These are phyloP conservation scores for Squalus acanthias DNA, from an alignment of 2,797 vertebrate species.

Conservation along the genomic window DNA sequence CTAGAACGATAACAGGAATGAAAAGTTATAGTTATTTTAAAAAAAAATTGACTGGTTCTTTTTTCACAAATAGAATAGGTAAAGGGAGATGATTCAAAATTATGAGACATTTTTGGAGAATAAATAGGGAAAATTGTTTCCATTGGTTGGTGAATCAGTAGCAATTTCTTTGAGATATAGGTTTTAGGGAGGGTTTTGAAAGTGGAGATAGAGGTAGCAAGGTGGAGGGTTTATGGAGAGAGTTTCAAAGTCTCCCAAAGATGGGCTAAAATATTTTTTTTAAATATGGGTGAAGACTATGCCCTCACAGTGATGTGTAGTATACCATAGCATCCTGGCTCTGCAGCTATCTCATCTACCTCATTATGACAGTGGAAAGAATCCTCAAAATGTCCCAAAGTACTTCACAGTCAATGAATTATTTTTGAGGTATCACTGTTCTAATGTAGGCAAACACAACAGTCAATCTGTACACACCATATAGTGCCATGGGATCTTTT, in stretches of 20 bases:
- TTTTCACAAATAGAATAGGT: neutral
- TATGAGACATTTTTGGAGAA: neutral
- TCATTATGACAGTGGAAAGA: neutral
- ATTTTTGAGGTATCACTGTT: neutral
- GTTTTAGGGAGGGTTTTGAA: neutral
- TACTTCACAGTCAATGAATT: neutral
- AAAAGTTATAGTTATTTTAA: neutral
- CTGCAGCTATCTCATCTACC: neutral
- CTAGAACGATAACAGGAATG: neutral
- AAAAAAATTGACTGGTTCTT: neutral
- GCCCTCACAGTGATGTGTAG: neutral
- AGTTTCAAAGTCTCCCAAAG: neutral
- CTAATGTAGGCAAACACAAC: neutral
- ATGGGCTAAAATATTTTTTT: neutral
- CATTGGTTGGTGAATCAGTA: neutral
- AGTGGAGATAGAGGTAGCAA: neutral
- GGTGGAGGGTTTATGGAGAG: neutral
- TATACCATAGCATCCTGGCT: neutral
- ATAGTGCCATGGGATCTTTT: neutral
- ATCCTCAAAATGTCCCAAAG: neutral
- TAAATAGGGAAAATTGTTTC: neutral
- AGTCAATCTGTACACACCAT: neutral
- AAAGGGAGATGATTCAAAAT: neutral
- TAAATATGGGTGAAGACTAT: neutral
- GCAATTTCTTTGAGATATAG: neutral